These are phyloP conservation scores for Ips nitidus DNA, from an alignment of 1,140 invertebrate species.

Conservation along the genomic window DNA sequence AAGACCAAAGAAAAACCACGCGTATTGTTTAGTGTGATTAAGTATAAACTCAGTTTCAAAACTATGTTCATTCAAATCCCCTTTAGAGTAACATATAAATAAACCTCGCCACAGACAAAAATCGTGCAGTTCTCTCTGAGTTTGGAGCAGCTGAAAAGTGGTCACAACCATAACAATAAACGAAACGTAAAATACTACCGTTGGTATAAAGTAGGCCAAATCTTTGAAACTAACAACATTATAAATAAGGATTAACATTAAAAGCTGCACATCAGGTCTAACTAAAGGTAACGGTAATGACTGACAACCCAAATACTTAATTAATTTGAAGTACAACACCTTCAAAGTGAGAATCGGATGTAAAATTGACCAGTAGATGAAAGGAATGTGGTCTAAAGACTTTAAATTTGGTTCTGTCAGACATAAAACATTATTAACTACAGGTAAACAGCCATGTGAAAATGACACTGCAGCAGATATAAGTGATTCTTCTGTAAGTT, in stretches of 20 bases:
- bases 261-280: constrained; percentile 63
- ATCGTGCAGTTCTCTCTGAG: constrained; percentile 70
- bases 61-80: constrained; percentile 69
- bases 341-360: constrained; percentile 70
- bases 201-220: constrained; percentile 66
- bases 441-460: constrained; percentile 72
- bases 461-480: constrained; percentile 81
- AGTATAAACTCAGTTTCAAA: constrained; percentile 79
- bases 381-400: constrained; percentile 66
- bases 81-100: constrained; percentile 69
- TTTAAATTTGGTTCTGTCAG: constrained; percentile 66
- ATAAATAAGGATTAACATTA: constrained; percentile 69
- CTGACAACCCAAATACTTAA: constrained; percentile 64
- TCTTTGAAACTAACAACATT: constrained; percentile 66
- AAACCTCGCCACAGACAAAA: constrained; percentile 78
- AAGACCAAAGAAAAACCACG: constrained; percentile 75
- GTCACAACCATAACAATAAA: constrained; percentile 72
- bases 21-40: constrained; percentile 78
- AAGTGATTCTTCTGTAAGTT: constrained; percentile 76
- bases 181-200: constrained; percentile 70
- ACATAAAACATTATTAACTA: constrained; percentile 72
- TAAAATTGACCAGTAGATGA: constrained; percentile 68
- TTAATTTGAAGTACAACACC: constrained; percentile 65
- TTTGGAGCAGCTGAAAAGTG: constrained; percentile 77
- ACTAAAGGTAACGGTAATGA: constrained; percentile 58